Evolutionary conservation across 2,888 invertebrate genomes (phyloP), one percentile per base, ranked within the genome.

Genomic region (Antheraea assamensis): DNA sequence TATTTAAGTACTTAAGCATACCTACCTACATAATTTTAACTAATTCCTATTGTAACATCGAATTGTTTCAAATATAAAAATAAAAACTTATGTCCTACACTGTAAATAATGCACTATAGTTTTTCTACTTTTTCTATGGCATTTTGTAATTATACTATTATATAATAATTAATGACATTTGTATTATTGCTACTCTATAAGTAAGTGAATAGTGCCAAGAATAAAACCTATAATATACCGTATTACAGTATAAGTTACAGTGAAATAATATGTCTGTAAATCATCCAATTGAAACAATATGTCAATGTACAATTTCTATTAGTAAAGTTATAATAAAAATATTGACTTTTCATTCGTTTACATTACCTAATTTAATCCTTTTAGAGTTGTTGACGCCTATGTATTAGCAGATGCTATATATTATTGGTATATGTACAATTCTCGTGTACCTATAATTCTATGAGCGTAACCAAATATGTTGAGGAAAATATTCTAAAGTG

Each of bases 61-160:
- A 68, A 68, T 68, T 31, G 35, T 35, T 30, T 21, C 13, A 68
- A 64, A n/a, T 68, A 35, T 35, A 35, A 17, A 17, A 30, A 61
- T n/a, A 35, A 21, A 17, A 66, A 30, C 42, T 42, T 42, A 42
- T 30, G 64, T 30, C 27, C 64, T 66, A 66, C 68, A 68, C 35
- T 68, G 68, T 68, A 68, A 68, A 68, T 68, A 68, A n/a, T 35
- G n/a, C 68, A 35, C 68, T 68, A 35, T 68, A 68, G 68, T 68
- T 68, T 68, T 68, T 68, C 68, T 68, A 68, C 68, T 2, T 68
- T 66, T 68, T 68, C 21, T 35, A 68, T 68, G 68, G 35, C n/a
- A 35, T 35, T 68, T n/a, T 35, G 5, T 66, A 66, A 66, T 66
- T 42, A 42, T 10, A 7, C 4, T 42, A 13, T 42, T 66, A 17